Evolutionary conservation across 2,113 vertebrate genomes (phyloP).

Genomic region (Antigone vipio): DNA sequence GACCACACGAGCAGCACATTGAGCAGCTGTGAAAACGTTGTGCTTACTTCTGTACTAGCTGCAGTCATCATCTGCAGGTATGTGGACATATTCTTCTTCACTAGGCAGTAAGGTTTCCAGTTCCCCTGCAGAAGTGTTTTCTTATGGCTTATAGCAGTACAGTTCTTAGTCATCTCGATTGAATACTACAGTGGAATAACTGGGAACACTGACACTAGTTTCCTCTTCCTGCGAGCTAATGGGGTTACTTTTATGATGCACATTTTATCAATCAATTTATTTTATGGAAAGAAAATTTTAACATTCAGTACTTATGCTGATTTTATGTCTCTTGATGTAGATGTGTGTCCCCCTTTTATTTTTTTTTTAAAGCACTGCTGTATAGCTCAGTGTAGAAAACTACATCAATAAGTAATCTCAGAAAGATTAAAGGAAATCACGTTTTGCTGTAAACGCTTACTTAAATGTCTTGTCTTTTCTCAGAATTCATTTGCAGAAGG

Average conservation of each 20-base stretch:
- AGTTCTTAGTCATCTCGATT: neutral
- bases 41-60: neutral
- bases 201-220: neutral
- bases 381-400: conserved; percentile 1
- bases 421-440: conserved; percentile 33
- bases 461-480: conserved; percentile 2
- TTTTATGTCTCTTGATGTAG: conserved; percentile 30
- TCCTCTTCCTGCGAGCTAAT: neutral
- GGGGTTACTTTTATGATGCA: neutral
- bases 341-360: neutral
- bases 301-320: neutral
- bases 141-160: neutral
- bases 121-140: neutral
- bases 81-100: neutral
- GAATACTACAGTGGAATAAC: neutral
- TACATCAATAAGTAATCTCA: neutral
- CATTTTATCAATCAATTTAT: conserved; percentile 30
- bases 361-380: neutral
- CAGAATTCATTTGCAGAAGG: neutral
- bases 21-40: neutral
- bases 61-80: neutral
- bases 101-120: neutral
- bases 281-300: conserved; percentile 29
- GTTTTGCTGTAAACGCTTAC: conserved; percentile 29
- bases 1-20: neutral